phyloP scores from a whole-genome alignment of 1,140 invertebrate species.

The Holotrichia oblita region DNA sequence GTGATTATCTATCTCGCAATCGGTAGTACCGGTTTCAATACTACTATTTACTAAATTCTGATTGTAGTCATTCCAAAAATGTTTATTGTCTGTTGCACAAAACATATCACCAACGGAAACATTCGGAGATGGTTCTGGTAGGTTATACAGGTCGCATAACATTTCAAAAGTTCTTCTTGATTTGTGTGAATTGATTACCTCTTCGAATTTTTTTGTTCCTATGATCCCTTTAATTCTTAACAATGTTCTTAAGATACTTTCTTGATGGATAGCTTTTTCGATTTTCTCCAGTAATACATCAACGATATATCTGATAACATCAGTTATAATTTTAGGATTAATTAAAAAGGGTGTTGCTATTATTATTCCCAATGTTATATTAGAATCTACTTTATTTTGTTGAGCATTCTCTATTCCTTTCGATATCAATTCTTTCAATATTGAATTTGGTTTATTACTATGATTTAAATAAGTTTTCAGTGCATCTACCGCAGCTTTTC shows the following conservation, averaged over 20 bases:
- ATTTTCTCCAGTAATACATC: slow-evolving; percentile 72
- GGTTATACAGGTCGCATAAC: slow-evolving; percentile 72
- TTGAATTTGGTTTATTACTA: slow-evolving; percentile 65
- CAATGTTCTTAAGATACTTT: slow-evolving; percentile 73
- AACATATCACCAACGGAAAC: slow-evolving; percentile 36
- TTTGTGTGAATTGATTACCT: slow-evolving; percentile 64
- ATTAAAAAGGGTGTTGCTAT: slow-evolving; percentile 73
- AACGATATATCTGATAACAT: slow-evolving; percentile 59
- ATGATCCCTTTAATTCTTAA: slow-evolving; percentile 72
- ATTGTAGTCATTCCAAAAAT: slow-evolving; percentile 50
- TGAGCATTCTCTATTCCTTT: slow-evolving; percentile 70
- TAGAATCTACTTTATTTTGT: slow-evolving; percentile 67
- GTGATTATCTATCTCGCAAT: slow-evolving; percentile 9
- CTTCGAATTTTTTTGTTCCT: slow-evolving; percentile 71
- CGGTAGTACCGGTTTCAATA: slow-evolving; percentile 50
- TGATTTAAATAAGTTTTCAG: slow-evolving; percentile 46
- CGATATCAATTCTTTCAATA: slow-evolving; percentile 70
- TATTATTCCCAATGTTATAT: slow-evolving; percentile 73
- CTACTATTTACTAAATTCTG: slow-evolving; percentile 46
- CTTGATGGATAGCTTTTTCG: slow-evolving; percentile 72
- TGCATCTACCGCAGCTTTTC: slow-evolving; percentile 66
- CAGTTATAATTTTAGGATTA: slow-evolving; percentile 45
- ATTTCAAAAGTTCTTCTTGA: slow-evolving; percentile 72
- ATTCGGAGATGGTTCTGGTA: slow-evolving; percentile 29
- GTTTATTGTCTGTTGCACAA: slow-evolving; percentile 33